phyloP scores from a whole-genome alignment of 2,113 vertebrate genomes.

The Python bivittatus region DNA sequence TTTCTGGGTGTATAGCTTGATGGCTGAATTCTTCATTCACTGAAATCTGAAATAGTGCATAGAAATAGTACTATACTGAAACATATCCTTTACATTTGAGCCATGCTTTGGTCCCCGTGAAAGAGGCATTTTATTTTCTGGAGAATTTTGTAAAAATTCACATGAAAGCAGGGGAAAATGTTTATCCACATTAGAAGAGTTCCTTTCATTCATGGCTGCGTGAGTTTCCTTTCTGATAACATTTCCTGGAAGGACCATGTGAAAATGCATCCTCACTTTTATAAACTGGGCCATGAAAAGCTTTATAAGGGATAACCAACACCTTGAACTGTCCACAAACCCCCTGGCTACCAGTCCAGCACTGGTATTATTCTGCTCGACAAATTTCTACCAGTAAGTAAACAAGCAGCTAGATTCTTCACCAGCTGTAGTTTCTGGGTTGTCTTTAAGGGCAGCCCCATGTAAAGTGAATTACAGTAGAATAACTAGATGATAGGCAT shows the following conservation, averaged over 20 bases:
- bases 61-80: neutral
- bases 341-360: neutral
- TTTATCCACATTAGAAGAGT: neutral
- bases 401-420: neutral
- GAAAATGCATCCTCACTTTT: neutral
- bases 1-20: neutral
- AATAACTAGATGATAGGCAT: neutral
- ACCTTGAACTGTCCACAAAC: neutral
- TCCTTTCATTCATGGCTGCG: neutral
- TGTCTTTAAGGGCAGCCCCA: neutral
- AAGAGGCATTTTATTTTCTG: neutral
- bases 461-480: neutral
- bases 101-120: neutral
- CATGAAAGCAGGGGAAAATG: neutral
- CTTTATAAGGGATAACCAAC: neutral
- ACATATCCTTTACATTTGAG: neutral
- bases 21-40: neutral
- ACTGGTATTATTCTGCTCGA: neutral
- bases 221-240: neutral
- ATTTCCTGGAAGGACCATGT: neutral
- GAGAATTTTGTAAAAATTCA: neutral
- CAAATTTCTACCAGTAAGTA: neutral
- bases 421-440: neutral
- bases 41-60: neutral
- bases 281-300: neutral